phyloP scores from a whole-genome alignment of 2,797 vertebrate species.

The Allenopithecus nigroviridis region DNA sequence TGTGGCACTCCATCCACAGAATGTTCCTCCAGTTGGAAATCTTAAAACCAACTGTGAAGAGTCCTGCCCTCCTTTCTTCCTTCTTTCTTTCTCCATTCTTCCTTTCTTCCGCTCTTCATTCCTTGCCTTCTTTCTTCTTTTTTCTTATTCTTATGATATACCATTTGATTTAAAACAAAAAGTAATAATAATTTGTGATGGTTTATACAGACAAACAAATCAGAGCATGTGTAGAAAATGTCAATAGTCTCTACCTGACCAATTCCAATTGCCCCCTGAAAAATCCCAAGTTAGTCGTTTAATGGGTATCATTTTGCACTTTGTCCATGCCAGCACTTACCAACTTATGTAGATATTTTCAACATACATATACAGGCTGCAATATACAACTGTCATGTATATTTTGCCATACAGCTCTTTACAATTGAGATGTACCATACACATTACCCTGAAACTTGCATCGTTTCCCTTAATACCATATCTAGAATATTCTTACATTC shows the following conservation, averaged over 20 bases:
- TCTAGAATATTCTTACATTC: background rate
- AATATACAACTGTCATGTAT: background rate
- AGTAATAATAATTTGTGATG: background rate
- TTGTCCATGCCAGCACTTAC: background rate
- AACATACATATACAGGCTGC: background rate
- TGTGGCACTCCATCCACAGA: background rate
- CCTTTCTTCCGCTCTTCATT: background rate
- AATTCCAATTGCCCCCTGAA: background rate
- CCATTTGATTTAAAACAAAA: background rate
- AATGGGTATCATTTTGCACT: background rate
- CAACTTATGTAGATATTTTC: background rate
- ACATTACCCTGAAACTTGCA: background rate
- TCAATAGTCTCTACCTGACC: background rate
- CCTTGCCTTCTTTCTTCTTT: background rate
- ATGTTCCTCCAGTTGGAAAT: background rate
- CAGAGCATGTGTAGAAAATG: background rate
- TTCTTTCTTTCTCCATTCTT: background rate
- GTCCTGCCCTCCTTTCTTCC: background rate
- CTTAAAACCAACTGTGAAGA: background rate
- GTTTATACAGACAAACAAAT: background rate
- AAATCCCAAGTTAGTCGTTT: background rate
- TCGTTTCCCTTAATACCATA: background rate
- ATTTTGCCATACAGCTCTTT: background rate
- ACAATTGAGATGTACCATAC: background rate
- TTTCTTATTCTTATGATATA: background rate